Conservation (phyloP, 2,113 vertebrate genomes). For the Sinosuthora webbiana region DNA sequence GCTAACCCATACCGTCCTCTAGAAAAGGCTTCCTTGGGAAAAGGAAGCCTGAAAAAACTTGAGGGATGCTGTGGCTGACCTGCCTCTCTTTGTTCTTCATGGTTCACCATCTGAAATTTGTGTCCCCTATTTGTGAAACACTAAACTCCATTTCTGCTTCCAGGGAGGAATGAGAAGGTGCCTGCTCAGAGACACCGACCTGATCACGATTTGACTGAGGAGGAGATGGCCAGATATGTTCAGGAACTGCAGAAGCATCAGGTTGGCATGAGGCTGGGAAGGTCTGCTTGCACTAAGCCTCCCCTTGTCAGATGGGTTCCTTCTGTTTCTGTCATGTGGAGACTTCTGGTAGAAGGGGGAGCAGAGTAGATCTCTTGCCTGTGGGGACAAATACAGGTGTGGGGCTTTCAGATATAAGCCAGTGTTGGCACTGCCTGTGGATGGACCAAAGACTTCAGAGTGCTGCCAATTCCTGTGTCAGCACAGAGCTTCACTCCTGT, state of each 20-base stretch:
- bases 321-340: background rate
- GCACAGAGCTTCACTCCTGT: background rate
- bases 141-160: slow-evolving; percentile 36
- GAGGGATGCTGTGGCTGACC: background rate
- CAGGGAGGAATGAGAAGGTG: slow-evolving; percentile 80
- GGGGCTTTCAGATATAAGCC: background rate
- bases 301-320: background rate
- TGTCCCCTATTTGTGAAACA: background rate
- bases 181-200: slow-evolving; percentile 59
- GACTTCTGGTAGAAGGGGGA: background rate
- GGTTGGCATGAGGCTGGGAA: slow-evolving; percentile 67
- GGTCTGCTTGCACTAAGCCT: background rate
- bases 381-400: background rate
- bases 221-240: slow-evolving; percentile 87
- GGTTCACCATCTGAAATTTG: background rate
- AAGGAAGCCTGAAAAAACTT: background rate
- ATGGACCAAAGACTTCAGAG: background rate
- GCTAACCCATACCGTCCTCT: background rate
- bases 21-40: background rate
- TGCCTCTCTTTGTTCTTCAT: background rate
- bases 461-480: background rate
- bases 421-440: background rate
- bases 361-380: background rate
- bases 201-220: slow-evolving; percentile 85
- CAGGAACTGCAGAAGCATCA: slow-evolving; percentile 96